Evolutionary conservation across 2,113 vertebrate genomes (phyloP), one percentile per base, ranked within the genome.

Genomic region (Noturus placidus): DNA sequence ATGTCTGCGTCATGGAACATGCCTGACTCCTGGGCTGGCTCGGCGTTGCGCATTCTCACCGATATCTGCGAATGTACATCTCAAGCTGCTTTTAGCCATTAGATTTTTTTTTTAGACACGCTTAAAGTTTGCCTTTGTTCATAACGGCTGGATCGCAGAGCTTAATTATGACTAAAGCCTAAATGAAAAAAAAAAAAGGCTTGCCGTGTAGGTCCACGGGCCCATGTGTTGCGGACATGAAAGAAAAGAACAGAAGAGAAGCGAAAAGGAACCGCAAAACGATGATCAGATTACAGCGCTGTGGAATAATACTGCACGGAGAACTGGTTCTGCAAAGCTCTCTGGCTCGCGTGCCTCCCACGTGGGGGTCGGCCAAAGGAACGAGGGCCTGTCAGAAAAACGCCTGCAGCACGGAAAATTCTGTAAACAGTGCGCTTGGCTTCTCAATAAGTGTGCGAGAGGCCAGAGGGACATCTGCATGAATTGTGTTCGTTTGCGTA

Each of bases 381-480:
- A 91, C 42, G 85, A 88, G 84, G 90, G 90, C 87, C 91, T 92
- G 92, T 93, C 92, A 94, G 91, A 92, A 93, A 57, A 94, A 67
- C 1, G 88, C 93, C 93, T 35, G 88, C 88, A 92, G 95, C 93
- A 92, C 0, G 93, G 93, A 95, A 94, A 95, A 94, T 91, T 93
- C 93, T 89, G 90, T 93, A 93, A 95, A 94, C 90, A 90, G 90
- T 85, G 91, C 86, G 91, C 90, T 88, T 91, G 90, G 87, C 74
- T 89, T 77, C 84, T 89, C 82, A 90, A 88, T 82, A 76, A 88
- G 86, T 90, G 72, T 88, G 88, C 88, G 20, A 42, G 33, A 57
- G 70, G 87, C 84, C 83, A 52, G 27, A 74, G 38, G 57, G 82
- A 87, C 89, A 79, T 85, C 85, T 87, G 77, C 63, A 54, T 52